These are phyloP conservation scores for Beris chalybata DNA, from an alignment of 2,888 invertebrate genomes.

Conservation along the genomic window DNA sequence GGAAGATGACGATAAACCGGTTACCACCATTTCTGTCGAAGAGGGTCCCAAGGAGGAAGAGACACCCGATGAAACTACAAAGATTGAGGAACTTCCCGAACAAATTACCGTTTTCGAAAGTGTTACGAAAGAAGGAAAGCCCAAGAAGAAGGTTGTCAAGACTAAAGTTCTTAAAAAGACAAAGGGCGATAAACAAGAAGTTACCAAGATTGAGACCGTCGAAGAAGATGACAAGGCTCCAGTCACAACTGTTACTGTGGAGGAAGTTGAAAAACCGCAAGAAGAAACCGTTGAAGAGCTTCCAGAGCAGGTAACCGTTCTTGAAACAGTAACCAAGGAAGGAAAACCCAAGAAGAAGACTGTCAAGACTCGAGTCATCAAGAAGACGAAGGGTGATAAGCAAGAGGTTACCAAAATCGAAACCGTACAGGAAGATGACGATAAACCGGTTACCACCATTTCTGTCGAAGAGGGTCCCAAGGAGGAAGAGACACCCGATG, in stretches of 20 bases:
- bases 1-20: conserved; percentile 52
- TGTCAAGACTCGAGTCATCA: conserved; percentile 48
- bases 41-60: conserved; percentile 42
- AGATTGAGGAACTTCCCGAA: conserved; percentile 45
- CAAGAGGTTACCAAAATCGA: conserved; percentile 53
- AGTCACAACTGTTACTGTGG: conserved; percentile 47
- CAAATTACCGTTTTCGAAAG: conserved; percentile 42
- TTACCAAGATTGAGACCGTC: conserved; percentile 49
- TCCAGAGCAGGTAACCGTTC: conserved; percentile 49
- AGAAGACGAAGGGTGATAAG: conserved; percentile 50
- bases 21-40: conserved; percentile 44
- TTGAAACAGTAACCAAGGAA: conserved; percentile 50
- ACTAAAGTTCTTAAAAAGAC: conserved; percentile 41
- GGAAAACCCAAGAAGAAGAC: conserved; percentile 46
- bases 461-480: conserved; percentile 44
- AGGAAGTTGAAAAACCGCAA: conserved; percentile 45
- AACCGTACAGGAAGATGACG: conserved; percentile 52
- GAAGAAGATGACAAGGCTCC: conserved; percentile 46
- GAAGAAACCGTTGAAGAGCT: conserved; percentile 45
- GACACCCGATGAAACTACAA: conserved; percentile 39
- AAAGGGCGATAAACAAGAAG: conserved; percentile 45
- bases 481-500: conserved; percentile 33
- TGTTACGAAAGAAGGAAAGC: conserved; percentile 41
- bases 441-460: conserved; percentile 48
- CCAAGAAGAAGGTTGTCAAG: conserved; percentile 43